Base-by-base conservation (phyloP, 2,797 vertebrate species). In the Enteromius viviparus region DNA sequence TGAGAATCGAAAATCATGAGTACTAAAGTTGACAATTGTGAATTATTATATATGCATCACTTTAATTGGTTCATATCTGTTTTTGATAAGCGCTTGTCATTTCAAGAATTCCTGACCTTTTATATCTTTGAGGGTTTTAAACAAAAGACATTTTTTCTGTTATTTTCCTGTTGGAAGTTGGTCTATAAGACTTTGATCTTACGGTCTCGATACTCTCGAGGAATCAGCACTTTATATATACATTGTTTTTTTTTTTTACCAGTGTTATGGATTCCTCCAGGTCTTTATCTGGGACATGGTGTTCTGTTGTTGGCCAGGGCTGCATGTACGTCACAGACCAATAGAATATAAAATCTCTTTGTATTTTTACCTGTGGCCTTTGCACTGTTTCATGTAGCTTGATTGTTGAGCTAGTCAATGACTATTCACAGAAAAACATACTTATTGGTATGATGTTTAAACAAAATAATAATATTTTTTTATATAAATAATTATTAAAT, bases 91-190 rank as follows among this genome's bases (percentile, higher is more conserved):
- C 15, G 21, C 29, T n/a, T n/a, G 17, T 53, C 10, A 53, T n/a
- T 74, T 74, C 10, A 37, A 53, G 49, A 34, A 12, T 76, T 58
- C 34, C 51, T 58, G 51, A 75, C 32, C 15, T 0, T 76, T 40
- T 9, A 62, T 62, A 23, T 60, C 23, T 29, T 76, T 62, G 75
- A 76, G 3, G 51, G 72, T 58, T 76, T 76, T 76, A 23, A 55
- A 55, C 23, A 76, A 76, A 34, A 58, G 34, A 23, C 55, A n/a
- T 42, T 17, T 60, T 76, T 76, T 14, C 34, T 60, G 53, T 60
- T 68, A 40, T 40, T n/a, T 65, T 34, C 62, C 66, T 69, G 19
- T 29, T 42, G 34, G 53, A n/a, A 74, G 49, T 74, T 58, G 40
- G 14, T 26, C 26, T 79, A 14, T 68, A 45, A 49, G 77, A 34